A percentile compares a stretch with the other conserved stretches of the same genome.
phyloP scores from a whole-genome alignment of 1,140 invertebrate species.

The Philotrypesis tridentata region DNA sequence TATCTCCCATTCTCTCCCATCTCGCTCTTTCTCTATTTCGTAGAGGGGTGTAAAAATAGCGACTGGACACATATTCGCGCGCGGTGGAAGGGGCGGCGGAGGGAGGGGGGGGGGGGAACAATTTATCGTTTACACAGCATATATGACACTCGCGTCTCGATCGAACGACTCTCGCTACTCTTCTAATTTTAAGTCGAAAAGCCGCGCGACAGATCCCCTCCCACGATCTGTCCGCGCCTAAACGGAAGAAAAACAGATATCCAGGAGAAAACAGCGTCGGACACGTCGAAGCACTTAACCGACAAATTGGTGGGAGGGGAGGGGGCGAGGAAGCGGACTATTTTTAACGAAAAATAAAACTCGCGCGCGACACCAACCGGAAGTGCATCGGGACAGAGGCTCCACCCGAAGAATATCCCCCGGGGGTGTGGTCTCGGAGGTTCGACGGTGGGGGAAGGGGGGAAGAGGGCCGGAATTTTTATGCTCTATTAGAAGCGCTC shows the following conservation, averaged over 20 bases:
- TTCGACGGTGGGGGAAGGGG: neutral
- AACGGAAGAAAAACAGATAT: slow-evolving; percentile 18
- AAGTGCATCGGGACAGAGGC: neutral
- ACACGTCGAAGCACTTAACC: slow-evolving; percentile 19
- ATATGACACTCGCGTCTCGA: too few relatives aligned
- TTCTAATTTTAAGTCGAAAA: neutral
- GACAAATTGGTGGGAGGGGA: slow-evolving; percentile 9
- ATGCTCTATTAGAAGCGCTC: neutral
- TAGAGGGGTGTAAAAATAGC: neutral
- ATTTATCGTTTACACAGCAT: too few relatives aligned
- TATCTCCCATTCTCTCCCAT: neutral
- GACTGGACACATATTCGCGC: too few relatives aligned
- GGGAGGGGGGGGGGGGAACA: too few relatives aligned
- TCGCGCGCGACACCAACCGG: neutral
- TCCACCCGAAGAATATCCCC: neutral
- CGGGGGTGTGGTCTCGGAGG: slow-evolving; percentile 4
- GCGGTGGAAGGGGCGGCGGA: too few relatives aligned
- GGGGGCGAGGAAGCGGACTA: neutral
- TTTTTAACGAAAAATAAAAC: neutral
- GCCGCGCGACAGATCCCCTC: too few relatives aligned
- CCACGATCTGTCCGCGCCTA: neutral
- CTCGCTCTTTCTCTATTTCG: too few relatives aligned
- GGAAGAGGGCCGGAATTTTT: neutral
- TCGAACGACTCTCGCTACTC: too few relatives aligned
- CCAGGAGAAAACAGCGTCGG: neutral